These are phyloP conservation scores for Belonocnema kinseyi DNA, from an alignment of 1,140 invertebrate species.

Conservation along the genomic window DNA sequence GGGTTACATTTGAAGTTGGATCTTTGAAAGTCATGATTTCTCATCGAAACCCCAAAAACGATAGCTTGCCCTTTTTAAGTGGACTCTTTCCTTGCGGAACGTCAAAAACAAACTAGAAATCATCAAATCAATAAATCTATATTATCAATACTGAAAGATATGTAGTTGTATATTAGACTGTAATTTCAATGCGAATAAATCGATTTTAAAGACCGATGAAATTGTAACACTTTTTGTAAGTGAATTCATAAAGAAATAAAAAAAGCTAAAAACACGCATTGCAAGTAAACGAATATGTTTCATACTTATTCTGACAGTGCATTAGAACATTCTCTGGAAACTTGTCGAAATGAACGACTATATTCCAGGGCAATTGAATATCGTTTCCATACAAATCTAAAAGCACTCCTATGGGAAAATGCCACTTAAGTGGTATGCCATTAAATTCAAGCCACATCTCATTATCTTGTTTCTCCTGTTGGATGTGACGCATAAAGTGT, in stretches of 20 bases:
- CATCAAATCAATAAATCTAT: no score
- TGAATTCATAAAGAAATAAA: background rate
- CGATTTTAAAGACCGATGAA: background rate
- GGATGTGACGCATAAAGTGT: conserved; percentile 90
- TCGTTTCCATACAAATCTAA: conserved; percentile 89
- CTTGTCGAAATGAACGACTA: conserved; percentile 96
- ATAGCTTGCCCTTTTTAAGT: no score
- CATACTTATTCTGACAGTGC: conserved; percentile 86
- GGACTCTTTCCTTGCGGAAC: no score
- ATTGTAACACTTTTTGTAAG: background rate
- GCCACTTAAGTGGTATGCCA: conserved; percentile 95
- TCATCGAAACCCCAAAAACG: no score
- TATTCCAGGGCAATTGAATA: conserved; percentile 90
- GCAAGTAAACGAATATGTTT: conserved; percentile 39
- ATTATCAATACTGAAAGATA: no score
- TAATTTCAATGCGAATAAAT: no score
- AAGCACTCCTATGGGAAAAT: conserved; percentile 96
- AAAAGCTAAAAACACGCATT: conserved; percentile 32
- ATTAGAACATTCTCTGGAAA: conserved; percentile 89
- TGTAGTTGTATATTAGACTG: no score
- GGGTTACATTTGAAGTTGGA: no score
- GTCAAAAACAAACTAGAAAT: no score
- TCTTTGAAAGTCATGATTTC: no score
- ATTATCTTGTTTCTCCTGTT: conserved; percentile 86
- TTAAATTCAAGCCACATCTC: conserved; percentile 98